Evolutionary conservation across 2,113 vertebrate genomes (phyloP).

Genomic region (Muntiacus reevesi): DNA sequence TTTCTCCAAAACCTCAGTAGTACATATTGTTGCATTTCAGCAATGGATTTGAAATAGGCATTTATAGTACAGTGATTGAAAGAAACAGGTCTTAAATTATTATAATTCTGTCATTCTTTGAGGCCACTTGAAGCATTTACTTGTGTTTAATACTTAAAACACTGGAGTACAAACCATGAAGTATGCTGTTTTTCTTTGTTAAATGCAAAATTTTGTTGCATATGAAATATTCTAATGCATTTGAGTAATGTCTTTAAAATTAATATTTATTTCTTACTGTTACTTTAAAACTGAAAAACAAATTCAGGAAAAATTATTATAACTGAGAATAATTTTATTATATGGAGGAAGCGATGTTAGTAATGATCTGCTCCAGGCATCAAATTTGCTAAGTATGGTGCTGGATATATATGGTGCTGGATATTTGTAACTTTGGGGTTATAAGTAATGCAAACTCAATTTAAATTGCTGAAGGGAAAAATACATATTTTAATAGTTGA

Average conservation of each 20-base stretch:
- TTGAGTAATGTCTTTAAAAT: background rate
- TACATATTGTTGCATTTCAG: background rate
- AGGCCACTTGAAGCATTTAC: background rate
- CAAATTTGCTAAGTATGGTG: background rate
- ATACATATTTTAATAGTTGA: background rate
- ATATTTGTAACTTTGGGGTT: background rate
- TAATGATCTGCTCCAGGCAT: background rate
- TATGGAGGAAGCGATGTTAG: background rate
- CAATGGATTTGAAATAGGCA: background rate
- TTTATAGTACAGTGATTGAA: background rate
- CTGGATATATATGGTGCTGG: background rate
- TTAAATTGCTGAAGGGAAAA: background rate
- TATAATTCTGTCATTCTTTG: background rate
- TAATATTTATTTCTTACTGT: background rate
- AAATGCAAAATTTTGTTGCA: background rate
- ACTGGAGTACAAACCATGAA: background rate
- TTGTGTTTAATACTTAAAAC: background rate
- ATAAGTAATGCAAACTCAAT: background rate
- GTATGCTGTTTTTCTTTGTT: background rate
- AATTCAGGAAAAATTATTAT: background rate
- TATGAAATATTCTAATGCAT: background rate
- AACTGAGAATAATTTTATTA: background rate
- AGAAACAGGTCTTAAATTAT: background rate
- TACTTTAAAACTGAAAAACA: conserved; percentile 21
- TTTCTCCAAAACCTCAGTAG: background rate